Base-by-base conservation (phyloP, 2,888 invertebrate genomes). In the Sialis lutaria region DNA sequence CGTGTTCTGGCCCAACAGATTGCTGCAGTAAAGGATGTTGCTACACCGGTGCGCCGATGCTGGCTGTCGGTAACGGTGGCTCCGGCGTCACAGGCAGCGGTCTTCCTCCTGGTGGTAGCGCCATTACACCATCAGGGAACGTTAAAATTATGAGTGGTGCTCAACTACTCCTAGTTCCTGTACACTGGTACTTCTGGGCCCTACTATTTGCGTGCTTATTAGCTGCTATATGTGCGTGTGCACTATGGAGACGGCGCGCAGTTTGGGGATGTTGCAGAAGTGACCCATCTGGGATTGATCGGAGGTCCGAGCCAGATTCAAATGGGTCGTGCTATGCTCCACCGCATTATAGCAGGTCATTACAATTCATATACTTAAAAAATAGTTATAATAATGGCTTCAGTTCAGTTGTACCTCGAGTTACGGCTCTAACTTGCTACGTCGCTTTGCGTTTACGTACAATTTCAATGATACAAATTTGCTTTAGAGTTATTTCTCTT, bases 291-390 rank as follows among this genome's bases (percentile, higher is more conserved):
- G 63, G 63, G 43, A 63, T 67, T 43, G 76, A 77, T 53, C 68
- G 70, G 46, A 67, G 73, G 43, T 84, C 84, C 1, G 84, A 86
- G 56, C 79, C 79, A 31, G 83, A 84, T 61, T 86, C 82, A 0
- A 79, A 84, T 4, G 82, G 83, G 37, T 85, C 85, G 1, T 82
- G 82, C 57, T 87, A 83, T 64, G 81, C 82, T 0, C 87, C 87
- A 6, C 87, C 87, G 0, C 82, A 84, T 56, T 88, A 87, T 63
- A 84, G 84, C 60, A 77, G 86, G 47, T 47, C 22, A 22, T 22
- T 22, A 22, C 22, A 22, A 22, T 22, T 22, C 4, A 22, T 22
- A 22, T 22, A 22, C 22, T 22, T 22, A 22, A 22, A 22, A 22
- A 2, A 22, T 22, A 22, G 4, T 22, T 22, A 22, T 22, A 22